Conservation (phyloP, 2,797 vertebrate species). For the Aeoliscus strigatus region DNA sequence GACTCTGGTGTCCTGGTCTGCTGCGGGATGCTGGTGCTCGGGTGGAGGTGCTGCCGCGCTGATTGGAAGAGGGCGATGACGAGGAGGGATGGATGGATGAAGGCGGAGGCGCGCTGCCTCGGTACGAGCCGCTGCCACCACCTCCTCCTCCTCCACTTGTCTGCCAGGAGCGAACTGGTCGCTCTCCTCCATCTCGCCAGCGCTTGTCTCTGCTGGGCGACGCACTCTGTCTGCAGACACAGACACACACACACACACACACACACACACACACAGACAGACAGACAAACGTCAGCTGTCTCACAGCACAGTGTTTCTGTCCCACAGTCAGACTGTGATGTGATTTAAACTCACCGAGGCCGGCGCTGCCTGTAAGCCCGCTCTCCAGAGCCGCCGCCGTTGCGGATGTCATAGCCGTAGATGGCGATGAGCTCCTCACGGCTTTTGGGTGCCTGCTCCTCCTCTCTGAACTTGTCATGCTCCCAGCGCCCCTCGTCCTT, state of each 20-base stretch:
- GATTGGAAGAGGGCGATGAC: slow-evolving; percentile 42
- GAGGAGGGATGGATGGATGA: slow-evolving; percentile 35
- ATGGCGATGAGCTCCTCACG: slow-evolving; percentile 90
- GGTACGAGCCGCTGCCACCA: too few species aligned
- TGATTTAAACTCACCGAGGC: slow-evolving; percentile 75
- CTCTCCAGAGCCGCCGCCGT: slow-evolving; percentile 77
- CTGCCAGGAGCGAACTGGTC: slow-evolving; percentile 70
- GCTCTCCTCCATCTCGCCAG: slow-evolving; percentile 68
- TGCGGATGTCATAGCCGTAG: slow-evolving; percentile 96
- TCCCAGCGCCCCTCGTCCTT: slow-evolving; percentile 97
- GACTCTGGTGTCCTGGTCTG: slow-evolving; percentile 43
- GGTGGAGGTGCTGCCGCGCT: slow-evolving; percentile 47
- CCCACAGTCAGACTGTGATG: too few species aligned
- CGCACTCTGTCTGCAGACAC: slow-evolving; percentile 68
- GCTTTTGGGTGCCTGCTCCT: slow-evolving; percentile 95
- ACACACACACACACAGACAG: too few species aligned
- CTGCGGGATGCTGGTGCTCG: slow-evolving; percentile 54
- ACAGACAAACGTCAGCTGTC: too few species aligned
- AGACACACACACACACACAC: neutral
- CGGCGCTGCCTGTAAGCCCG: slow-evolving; percentile 79
- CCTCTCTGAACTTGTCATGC: slow-evolving; percentile 92
- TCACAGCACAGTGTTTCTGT: too few species aligned
- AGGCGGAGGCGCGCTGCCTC: slow-evolving; percentile 37
- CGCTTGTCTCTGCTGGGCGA: slow-evolving; percentile 83
- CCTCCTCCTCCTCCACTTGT: slow-evolving; percentile 31